phyloP scores from a whole-genome alignment of 1,140 invertebrate genomes.

The Pectinophora gossypiella region DNA sequence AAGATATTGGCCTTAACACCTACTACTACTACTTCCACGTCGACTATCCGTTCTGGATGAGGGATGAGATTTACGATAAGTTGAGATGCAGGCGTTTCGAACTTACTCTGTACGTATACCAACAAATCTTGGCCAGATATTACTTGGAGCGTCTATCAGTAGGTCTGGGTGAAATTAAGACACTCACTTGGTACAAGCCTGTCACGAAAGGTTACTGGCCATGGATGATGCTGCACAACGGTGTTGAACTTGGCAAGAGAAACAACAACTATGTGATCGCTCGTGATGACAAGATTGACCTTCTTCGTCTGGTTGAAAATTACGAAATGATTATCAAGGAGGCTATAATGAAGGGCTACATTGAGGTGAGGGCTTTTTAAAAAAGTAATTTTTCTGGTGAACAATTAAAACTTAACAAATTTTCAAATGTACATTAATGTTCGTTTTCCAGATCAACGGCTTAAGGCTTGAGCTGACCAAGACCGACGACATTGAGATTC shows the following conservation, averaged over 20 bases:
- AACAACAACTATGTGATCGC: slow-evolving; percentile 76
- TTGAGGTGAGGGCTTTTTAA: slow-evolving; percentile 68
- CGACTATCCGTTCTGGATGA: slow-evolving; percentile 81
- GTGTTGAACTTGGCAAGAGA: slow-evolving; percentile 78
- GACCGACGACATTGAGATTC: slow-evolving; percentile 46
- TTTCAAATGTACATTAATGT: neutral
- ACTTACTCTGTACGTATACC: slow-evolving; percentile 76
- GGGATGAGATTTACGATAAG: slow-evolving; percentile 68
- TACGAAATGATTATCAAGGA: slow-evolving; percentile 79
- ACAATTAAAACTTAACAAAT: neutral
- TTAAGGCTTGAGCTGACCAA: slow-evolving; percentile 47
- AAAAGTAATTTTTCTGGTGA: neutral
- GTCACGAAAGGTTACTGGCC: slow-evolving; percentile 78
- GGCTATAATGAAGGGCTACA: slow-evolving; percentile 79
- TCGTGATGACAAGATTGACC: slow-evolving; percentile 65
- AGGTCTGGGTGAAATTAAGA: slow-evolving; percentile 75
- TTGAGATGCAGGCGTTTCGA: slow-evolving; percentile 77
- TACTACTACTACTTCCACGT: slow-evolving; percentile 83
- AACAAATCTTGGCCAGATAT: slow-evolving; percentile 80
- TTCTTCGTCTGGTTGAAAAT: slow-evolving; percentile 67
- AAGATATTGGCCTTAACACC: slow-evolving; percentile 81
- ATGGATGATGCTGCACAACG: slow-evolving; percentile 78
- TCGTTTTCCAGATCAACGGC: slow-evolving; percentile 50
- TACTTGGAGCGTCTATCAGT: slow-evolving; percentile 80
- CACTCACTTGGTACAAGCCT: slow-evolving; percentile 69